Base-by-base conservation (phyloP, 2,113 vertebrate species). In the Ondatra zibethicus region DNA sequence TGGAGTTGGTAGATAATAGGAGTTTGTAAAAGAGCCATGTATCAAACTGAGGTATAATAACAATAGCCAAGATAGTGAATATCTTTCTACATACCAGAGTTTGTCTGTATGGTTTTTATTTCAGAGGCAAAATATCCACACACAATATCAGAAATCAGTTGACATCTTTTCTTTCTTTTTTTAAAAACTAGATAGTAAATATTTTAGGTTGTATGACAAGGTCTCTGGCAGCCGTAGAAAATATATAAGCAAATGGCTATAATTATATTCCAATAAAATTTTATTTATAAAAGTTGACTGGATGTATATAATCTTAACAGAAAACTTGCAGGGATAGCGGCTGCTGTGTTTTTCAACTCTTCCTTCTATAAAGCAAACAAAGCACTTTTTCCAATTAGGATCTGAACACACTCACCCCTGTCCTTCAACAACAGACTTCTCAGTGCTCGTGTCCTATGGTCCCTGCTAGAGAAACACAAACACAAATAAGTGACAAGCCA, bases 341-440 rank as follows among this genome's bases (percentile, higher is more conserved):
- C 85, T 75, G 58, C 91, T 70, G 31, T 92, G 75, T 95, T 94
- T 70, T 96, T 94, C 39, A 92, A 86, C 12, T 90, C 93, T 80
- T 92, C 86, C 61, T 61, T 97, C 85, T 82, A 47, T 45, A 55
- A 97, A 19, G 78, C 88, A 93, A 73, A 92, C 68, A 95, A 95
- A 92, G 89, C 8, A 78, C 88, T 96, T 86, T 95, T 95, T 96
- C 81, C 70, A 96, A 80, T 96, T 97, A 95, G 72, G 80, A 95
- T 94, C 80, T 84, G 92, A 95, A 77, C 39, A 82, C 76, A 94
- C 17, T 93, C 52, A 68, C 76, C 81, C 88, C 78, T 95, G 11
- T 70, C 66, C 77, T 86, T 95, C 61, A 94, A 36, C 45, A 77
- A 97, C 89, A 33, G 29, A 47, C 27, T 87, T 92, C 86, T 92